phyloP scores from a whole-genome alignment of 2,888 invertebrate genomes.

The Heliconius ethilla region DNA sequence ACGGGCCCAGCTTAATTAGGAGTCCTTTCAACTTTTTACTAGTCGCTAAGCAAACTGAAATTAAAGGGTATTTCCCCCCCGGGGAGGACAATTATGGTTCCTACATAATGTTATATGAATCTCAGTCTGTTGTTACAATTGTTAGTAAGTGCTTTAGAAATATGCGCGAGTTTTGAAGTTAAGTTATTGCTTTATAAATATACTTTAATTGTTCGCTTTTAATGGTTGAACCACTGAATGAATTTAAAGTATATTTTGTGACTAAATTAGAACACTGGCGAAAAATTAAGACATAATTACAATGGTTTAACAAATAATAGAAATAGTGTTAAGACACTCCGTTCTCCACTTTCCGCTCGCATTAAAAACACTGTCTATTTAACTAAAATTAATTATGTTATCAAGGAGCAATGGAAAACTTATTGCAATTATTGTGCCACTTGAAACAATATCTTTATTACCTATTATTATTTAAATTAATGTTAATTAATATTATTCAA shows the following conservation, averaged over 20 bases:
- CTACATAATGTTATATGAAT: conserved; percentile 13
- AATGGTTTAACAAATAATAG: too few relatives aligned
- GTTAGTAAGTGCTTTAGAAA: background rate
- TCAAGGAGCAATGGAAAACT: too few relatives aligned
- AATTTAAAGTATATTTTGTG: background rate
- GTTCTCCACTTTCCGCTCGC: background rate
- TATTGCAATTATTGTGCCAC: too few relatives aligned
- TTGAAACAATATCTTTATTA: too few relatives aligned
- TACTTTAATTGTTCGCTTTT: background rate
- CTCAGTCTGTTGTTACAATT: conserved; percentile 3
- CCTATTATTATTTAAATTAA: too few relatives aligned
- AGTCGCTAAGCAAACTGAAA: conserved; percentile 11
- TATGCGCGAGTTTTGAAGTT: background rate
- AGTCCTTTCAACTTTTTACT: conserved; percentile 30
- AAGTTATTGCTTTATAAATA: background rate
- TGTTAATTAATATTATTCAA: too few relatives aligned
- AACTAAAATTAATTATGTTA: background rate
- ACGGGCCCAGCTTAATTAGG: conserved; percentile 37
- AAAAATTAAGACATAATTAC: background rate
- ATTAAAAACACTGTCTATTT: background rate
- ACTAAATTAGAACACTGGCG: background rate
- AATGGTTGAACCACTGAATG: background rate
- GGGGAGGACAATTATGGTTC: background rate
- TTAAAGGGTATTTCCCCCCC: conserved; percentile 22
- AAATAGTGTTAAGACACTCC: background rate